A percentile compares a stretch with the other conserved stretches of the same genome.
Conservation (phyloP, 2,888 invertebrate genomes). For the Lithosia quadra region DNA sequence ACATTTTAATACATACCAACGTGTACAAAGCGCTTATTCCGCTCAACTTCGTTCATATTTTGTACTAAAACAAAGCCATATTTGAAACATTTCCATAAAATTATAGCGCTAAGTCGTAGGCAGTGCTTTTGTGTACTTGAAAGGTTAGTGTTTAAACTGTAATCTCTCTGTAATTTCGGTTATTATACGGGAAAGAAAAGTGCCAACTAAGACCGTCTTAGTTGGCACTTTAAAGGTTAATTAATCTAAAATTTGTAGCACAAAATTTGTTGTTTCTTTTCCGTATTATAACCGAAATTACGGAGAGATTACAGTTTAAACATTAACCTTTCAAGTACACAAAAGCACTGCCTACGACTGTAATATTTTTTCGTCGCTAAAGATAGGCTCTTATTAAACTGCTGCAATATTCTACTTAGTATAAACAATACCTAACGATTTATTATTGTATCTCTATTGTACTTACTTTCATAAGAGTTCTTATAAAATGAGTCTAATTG, state of each 20-base stretch:
- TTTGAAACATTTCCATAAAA: constrained; percentile 36
- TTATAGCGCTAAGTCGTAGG: constrained; percentile 25
- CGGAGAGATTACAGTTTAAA: constrained; percentile 34
- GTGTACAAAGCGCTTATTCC: not conserved
- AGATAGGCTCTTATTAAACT: not conserved
- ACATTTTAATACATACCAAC: not conserved
- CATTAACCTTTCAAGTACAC: constrained; percentile 24
- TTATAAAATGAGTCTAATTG: not conserved
- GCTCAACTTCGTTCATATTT: constrained; percentile 18
- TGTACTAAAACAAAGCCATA: constrained; percentile 9
- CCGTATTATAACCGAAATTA: constrained; percentile 30
- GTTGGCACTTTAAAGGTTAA: too few species aligned
- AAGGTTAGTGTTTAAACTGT: constrained; percentile 29
- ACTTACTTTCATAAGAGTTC: not conserved
- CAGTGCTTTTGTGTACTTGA: constrained; percentile 21
- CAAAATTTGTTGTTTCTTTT: too few species aligned
- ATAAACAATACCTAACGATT: not conserved
- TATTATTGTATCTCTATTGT: not conserved
- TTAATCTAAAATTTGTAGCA: too few species aligned
- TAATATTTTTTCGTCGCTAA: not conserved
- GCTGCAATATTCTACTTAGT: not conserved
- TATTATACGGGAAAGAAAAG: constrained; percentile 21
- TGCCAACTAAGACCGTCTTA: too few species aligned
- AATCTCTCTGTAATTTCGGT: constrained; percentile 36
- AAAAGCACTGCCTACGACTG: constrained; percentile 4